phyloP scores from a whole-genome alignment of 1,140 invertebrate species.

The Cydia fagiglandana region DNA sequence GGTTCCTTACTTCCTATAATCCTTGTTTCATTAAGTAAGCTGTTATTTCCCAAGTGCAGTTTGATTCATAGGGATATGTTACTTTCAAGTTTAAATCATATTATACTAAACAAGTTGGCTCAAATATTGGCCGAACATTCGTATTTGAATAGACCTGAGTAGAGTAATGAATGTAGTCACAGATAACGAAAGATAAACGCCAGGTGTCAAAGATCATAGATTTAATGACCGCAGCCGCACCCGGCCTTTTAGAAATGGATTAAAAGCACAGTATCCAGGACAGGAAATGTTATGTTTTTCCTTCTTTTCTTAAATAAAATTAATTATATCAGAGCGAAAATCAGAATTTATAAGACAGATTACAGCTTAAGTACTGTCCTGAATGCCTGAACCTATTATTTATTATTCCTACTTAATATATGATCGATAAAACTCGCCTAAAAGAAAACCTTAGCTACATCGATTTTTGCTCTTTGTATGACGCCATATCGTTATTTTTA shows the following conservation, averaged over 20 bases:
- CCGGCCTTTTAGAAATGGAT: constrained; percentile 23
- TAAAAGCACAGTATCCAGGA: constrained; percentile 4
- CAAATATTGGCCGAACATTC: not conserved
- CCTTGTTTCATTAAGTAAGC: too few relatives aligned
- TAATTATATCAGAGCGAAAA: not conserved
- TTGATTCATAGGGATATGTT: too few relatives aligned
- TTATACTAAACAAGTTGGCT: not conserved
- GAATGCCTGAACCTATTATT: not conserved
- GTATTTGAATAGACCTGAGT: not conserved
- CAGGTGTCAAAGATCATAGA: constrained; percentile 24
- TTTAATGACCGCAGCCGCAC: constrained; percentile 13
- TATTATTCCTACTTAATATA: not conserved
- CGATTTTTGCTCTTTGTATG: too few relatives aligned
- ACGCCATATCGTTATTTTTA: too few relatives aligned
- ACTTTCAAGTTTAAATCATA: too few relatives aligned
- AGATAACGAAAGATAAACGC: constrained; percentile 26
- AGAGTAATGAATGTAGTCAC: not conserved
- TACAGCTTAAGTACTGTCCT: not conserved
- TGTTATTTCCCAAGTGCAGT: too few relatives aligned
- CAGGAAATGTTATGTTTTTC: not conserved
- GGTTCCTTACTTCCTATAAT: too few relatives aligned
- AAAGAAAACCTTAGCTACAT: too few relatives aligned
- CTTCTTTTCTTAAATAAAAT: not conserved
- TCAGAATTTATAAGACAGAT: not conserved
- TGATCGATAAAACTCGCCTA: not conserved